Evolutionary conservation across 2,113 vertebrate species (phyloP).

Genomic region (Hippocampus mohnikei): DNA sequence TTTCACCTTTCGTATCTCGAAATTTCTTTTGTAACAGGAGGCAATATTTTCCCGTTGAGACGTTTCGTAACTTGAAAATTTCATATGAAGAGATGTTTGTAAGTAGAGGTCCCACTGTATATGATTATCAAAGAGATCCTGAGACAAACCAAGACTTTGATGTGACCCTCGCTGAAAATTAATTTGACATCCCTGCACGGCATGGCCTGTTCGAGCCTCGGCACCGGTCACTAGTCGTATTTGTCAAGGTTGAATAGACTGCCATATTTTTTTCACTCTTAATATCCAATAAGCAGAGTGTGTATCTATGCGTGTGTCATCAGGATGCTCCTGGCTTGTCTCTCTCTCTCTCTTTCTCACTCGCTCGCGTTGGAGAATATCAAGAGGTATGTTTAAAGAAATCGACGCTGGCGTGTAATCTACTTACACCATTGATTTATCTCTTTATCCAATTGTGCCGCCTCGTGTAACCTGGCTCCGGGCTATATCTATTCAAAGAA

Average conservation of each 20-base stretch:
- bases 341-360: conserved; percentile 4
- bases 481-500: conserved; percentile 51
- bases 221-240: neutral
- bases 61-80: too few relatives aligned
- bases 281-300: conserved; percentile 88
- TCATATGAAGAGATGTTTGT: too few relatives aligned
- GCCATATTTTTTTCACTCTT: conserved; percentile 73
- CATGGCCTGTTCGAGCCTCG: neutral
- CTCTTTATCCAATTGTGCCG: conserved; percentile 51
- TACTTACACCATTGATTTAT: conserved; percentile 59
- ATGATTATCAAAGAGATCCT: neutral
- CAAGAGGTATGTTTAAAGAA: conserved; percentile 56
- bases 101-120: too few relatives aligned
- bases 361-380: conserved; percentile 31
- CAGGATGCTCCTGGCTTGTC: conserved; percentile 24
- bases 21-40: too few relatives aligned
- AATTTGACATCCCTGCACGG: neutral
- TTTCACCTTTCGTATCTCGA: too few relatives aligned
- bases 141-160: neutral
- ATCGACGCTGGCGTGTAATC: conserved; percentile 51
- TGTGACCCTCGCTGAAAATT: neutral
- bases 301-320: conserved; percentile 50
- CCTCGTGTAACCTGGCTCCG: conserved; percentile 52
- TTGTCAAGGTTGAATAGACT: neutral
- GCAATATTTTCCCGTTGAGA: too few relatives aligned